Evolutionary conservation across 2,113 vertebrate genomes (phyloP).

Genomic region (Varanus komodoensis): DNA sequence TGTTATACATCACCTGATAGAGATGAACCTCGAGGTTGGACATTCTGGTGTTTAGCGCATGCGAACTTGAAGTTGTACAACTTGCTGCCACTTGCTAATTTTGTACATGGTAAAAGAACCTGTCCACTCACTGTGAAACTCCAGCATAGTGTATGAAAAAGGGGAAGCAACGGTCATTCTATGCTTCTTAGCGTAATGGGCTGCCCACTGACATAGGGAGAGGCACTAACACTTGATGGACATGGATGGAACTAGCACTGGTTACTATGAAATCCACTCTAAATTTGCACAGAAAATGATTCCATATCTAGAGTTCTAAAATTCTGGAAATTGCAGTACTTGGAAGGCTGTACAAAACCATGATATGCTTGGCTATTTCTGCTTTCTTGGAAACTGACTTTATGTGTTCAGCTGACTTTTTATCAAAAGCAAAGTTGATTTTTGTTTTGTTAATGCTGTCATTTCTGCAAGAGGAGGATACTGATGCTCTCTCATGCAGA

Average conservation of each 20-base stretch:
- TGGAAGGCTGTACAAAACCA: background rate
- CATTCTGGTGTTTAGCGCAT: background rate
- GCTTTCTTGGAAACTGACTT: background rate
- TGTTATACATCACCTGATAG: background rate
- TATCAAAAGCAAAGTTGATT: too few species aligned
- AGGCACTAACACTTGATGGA: background rate
- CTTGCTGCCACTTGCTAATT: background rate
- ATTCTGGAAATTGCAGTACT: background rate
- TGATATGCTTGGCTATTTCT: background rate
- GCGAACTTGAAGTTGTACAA: background rate
- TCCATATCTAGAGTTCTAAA: background rate
- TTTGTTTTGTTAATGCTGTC: background rate
- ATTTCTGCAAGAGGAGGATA: background rate
- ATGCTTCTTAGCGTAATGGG: background rate
- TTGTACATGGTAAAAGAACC: background rate
- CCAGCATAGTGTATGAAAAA: background rate
- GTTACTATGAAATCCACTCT: background rate
- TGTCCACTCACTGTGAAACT: background rate
- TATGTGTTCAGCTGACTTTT: background rate
- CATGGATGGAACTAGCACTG: background rate
- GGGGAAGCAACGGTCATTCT: too few species aligned
- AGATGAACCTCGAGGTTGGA: background rate
- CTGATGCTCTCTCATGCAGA: background rate
- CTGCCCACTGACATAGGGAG: too few species aligned
- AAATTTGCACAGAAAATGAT: too few species aligned